A percentile compares a stretch with the other conserved stretches of the same genome.
phyloP scores from a whole-genome alignment of 2,888 invertebrate genomes.

The Julus scandinavius region DNA sequence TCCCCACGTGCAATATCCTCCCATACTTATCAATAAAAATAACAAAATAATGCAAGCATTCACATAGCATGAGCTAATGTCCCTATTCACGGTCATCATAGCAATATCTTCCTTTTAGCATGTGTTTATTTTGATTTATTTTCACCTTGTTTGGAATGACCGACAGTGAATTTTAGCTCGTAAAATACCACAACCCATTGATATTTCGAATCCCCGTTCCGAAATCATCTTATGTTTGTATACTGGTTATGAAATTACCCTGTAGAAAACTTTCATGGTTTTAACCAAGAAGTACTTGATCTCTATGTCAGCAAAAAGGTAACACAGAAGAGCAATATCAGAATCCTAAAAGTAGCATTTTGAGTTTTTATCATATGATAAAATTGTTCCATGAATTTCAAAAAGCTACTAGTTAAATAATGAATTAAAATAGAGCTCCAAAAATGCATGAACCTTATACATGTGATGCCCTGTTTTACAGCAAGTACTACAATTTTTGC shows the following conservation, averaged over 20 bases:
- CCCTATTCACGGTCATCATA: background rate
- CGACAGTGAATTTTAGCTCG: conserved; percentile 11
- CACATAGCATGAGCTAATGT: background rate
- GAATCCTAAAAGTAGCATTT: too few relatives aligned
- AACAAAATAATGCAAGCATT: background rate
- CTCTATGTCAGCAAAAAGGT: background rate
- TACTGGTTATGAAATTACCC: background rate
- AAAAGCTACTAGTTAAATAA: background rate
- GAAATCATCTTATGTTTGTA: background rate
- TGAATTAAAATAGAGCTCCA: background rate
- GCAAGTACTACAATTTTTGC: background rate
- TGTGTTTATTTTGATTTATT: background rate
- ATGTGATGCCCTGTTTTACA: background rate
- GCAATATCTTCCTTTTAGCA: background rate
- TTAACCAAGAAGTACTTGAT: background rate
- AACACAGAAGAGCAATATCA: too few relatives aligned
- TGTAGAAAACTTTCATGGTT: background rate
- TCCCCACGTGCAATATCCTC: background rate
- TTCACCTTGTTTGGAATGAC: background rate
- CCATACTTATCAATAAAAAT: background rate
- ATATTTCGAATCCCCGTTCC: background rate
- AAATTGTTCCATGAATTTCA: too few relatives aligned
- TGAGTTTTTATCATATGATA: too few relatives aligned
- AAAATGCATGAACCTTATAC: background rate
- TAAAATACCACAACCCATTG: background rate